phyloP scores from a whole-genome alignment of 2,888 invertebrate genomes.

The Epistrophe grossulariae region DNA sequence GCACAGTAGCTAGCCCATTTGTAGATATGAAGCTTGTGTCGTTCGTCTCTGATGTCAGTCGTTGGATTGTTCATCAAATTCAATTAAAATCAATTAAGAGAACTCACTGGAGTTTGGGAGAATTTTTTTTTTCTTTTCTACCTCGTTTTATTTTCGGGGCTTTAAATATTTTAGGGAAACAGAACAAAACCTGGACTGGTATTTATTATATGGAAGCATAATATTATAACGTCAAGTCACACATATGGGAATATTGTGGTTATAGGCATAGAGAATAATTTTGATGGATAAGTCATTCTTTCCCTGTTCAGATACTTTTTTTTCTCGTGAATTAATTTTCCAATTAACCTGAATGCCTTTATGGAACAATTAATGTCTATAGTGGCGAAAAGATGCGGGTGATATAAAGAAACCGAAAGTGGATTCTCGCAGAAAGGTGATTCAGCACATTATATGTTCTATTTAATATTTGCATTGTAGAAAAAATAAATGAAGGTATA shows the following conservation, averaged over 20 bases:
- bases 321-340: slow-evolving; percentile 55
- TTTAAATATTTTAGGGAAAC: slow-evolving; percentile 46
- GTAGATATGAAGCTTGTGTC: slow-evolving; percentile 19
- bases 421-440: not conserved
- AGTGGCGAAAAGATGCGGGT: slow-evolving; percentile 43
- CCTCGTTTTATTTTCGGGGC: slow-evolving; percentile 40
- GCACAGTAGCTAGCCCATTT: not conserved
- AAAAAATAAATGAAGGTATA: not conserved
- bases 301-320: not conserved
- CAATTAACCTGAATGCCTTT: slow-evolving; percentile 66
- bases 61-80: slow-evolving; percentile 73
- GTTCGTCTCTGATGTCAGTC: slow-evolving; percentile 33
- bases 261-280: not conserved
- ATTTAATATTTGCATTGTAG: not conserved
- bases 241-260: slow-evolving; percentile 21
- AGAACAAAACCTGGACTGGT: slow-evolving; percentile 46
- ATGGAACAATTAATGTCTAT: slow-evolving; percentile 24
- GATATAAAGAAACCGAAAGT: not conserved
- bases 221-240: not conserved
- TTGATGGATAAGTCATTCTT: slow-evolving; percentile 25
- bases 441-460: not conserved
- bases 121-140: slow-evolving; percentile 42
- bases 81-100: slow-evolving; percentile 74
- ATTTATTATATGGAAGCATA: slow-evolving; percentile 3
- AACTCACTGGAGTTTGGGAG: slow-evolving; percentile 66